Conservation (phyloP, 2,113 vertebrate species). For the Rhadina sibilatrix region DNA sequence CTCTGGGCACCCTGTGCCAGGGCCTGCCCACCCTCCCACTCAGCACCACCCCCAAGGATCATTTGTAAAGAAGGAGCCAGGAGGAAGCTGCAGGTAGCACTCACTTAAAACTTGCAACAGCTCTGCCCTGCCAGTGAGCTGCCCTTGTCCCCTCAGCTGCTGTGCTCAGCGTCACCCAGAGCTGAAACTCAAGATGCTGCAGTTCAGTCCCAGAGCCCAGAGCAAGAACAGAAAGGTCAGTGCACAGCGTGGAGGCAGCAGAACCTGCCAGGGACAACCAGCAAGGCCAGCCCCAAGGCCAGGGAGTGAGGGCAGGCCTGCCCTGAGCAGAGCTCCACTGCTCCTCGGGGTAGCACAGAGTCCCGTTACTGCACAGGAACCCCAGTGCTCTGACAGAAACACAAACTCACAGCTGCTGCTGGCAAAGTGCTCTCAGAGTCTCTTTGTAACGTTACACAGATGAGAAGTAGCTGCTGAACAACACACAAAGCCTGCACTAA, state of each 20-base stretch:
- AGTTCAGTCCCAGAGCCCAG: background rate
- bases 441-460: background rate
- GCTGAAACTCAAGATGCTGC: background rate
- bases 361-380: background rate
- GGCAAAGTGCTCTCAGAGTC: background rate
- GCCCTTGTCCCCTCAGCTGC: background rate
- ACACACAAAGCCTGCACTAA: background rate
- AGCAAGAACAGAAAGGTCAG: background rate
- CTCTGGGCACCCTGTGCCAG: background rate
- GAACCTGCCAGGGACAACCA: accelerated
- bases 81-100: background rate
- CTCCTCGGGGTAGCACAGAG: accelerated
- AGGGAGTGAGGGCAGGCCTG: background rate
- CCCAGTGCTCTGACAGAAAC: background rate
- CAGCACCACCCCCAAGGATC: background rate
- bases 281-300: background rate
- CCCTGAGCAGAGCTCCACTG: background rate
- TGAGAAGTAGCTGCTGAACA: background rate
- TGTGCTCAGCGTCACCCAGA: background rate
- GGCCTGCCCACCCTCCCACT: accelerated
- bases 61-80: background rate
- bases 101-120: background rate
- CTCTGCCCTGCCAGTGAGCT: background rate
- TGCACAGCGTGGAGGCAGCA: background rate
- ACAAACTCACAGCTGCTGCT: background rate